Conservation (phyloP, 2,113 vertebrate species). For the Hippolais icterina region DNA sequence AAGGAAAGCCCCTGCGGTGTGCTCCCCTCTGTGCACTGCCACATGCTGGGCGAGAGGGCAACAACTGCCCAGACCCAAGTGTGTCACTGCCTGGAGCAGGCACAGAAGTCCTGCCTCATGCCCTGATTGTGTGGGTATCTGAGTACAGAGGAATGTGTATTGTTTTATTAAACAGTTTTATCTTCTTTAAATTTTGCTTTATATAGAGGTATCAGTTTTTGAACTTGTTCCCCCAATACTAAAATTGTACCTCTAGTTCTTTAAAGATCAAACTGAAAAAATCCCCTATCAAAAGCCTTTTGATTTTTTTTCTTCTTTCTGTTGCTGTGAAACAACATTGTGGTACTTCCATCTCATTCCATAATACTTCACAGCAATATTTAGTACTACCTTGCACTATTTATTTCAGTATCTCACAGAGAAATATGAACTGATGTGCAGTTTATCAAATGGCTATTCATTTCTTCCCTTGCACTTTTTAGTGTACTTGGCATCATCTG, state of each 20-base stretch:
- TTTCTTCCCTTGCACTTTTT: not conserved
- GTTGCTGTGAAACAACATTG: not conserved
- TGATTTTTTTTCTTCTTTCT: not conserved
- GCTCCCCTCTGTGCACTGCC: not conserved
- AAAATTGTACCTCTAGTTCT: not conserved
- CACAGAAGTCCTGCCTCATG: not conserved
- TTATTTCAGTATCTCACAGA: not conserved
- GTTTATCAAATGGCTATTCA: not conserved
- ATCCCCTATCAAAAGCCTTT: fast-evolving
- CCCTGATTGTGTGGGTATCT: not conserved
- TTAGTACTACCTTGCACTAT: not conserved
- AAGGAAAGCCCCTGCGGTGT: not conserved
- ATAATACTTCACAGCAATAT: not conserved
- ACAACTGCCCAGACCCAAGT: fast-evolving
- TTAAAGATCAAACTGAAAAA: not conserved
- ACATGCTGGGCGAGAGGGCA: fast-evolving
- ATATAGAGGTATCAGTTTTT: not conserved
- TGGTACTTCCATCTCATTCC: not conserved
- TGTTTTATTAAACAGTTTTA: not conserved
- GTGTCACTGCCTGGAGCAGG: not conserved
- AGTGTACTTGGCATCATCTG: not conserved
- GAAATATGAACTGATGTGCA: not conserved
- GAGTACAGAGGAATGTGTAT: not conserved
- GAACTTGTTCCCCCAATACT: fast-evolving
- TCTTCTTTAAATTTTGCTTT: not conserved